Conservation (phyloP, 2,113 vertebrate species). For the Mungos mungo region DNA sequence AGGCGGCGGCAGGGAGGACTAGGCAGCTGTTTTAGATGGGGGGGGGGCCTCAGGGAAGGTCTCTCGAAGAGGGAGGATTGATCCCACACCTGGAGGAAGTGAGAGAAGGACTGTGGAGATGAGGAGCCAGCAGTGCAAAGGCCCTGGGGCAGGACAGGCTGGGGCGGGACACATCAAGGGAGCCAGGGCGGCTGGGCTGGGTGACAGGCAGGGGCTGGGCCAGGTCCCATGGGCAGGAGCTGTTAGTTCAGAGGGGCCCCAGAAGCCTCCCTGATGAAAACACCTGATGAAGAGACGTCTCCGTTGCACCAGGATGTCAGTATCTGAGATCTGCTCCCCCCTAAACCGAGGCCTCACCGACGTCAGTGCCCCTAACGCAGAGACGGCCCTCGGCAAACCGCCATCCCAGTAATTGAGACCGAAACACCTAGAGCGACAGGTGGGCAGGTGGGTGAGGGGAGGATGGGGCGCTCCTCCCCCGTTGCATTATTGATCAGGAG, state of each 20-base stretch:
- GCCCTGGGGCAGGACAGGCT: background rate
- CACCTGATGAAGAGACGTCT: background rate
- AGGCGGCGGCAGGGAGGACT: accelerated
- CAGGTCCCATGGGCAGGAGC: background rate
- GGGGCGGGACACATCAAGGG: background rate
- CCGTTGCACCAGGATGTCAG: accelerated
- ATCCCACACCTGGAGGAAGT: background rate
- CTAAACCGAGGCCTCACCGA: no score
- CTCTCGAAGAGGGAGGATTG: background rate
- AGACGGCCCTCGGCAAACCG: background rate
- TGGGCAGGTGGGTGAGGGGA: background rate
- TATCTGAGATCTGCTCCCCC: no score
- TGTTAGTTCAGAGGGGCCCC: background rate
- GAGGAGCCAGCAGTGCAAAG: background rate
- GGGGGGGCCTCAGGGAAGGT: background rate
- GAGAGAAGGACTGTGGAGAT: background rate
- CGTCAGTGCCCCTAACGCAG: accelerated
- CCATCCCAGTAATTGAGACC: background rate
- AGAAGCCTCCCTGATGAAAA: background rate
- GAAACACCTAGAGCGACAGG: background rate
- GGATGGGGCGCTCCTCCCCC: accelerated
- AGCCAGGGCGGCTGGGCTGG: background rate
- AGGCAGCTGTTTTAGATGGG: background rate
- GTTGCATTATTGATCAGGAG: constrained; percentile 68
- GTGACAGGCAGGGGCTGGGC: accelerated